Base-by-base conservation (phyloP, 53 echinoderm and acorn worm species). In the Paracentrotus lividus region DNA sequence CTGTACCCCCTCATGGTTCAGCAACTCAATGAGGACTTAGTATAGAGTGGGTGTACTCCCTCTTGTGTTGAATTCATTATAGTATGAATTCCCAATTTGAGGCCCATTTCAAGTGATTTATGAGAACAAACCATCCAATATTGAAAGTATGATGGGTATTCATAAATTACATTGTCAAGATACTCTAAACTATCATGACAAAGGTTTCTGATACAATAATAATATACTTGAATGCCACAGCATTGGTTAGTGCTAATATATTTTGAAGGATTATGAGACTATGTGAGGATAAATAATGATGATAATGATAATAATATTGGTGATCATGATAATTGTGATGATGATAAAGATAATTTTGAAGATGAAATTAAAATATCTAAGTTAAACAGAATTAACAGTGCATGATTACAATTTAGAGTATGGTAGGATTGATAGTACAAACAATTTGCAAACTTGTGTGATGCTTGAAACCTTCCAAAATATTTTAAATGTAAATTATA, bases 31-130 rank as follows among this genome's bases (percentile, higher is more conserved):
- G 26, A 44, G n/a, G 27, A 13, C 27, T 8, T 16, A 1, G 1
- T 47, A 81, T 4, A 32, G 15, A 86, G 20, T 32, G 42, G 56
- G 34, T 56, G 31, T 53, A 86, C 86, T 56, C 86, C 86, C 86
- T 86, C 86, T 86, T 36, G 86, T 86, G 86, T 8, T 47, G 34
- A 26, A 86, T 33, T 53, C 56, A n/a, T 21, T 86, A 86, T 40
- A 72, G 36, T 72, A 40, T 72, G 20, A 40, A 32, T 72, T 72
- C 18, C 18, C 1, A 5, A 21, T 36, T 57, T 31, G 72, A 72
- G 72, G 21, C 40, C 64, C 1, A 12, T 31, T 1, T 64, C 27
- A 31, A 64, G 5, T 64, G 10, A 26, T 27, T 64, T 13, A 29
- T 9, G 31, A 26, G 12, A 8, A 29, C 64, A 6, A 29, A 29